Base-by-base conservation (phyloP, 2,113 vertebrate genomes). In the Spea bombifrons region DNA sequence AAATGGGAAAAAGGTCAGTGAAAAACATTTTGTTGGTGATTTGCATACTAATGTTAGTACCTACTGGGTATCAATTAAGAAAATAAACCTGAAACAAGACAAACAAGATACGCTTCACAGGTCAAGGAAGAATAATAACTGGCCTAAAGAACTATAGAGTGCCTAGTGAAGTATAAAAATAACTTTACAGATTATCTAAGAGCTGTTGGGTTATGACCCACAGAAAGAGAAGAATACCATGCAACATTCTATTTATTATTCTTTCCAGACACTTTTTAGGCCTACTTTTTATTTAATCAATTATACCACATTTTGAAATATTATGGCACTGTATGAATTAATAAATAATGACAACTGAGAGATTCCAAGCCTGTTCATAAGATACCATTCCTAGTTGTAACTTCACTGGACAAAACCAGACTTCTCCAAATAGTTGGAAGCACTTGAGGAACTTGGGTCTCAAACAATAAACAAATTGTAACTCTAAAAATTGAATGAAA, bases 371-470 rank as follows among this genome's bases (percentile, higher is more conserved):
- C 78, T 65, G 66, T 82, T 80, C 84, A 83, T 77, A 82, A 30
- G 80, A 84, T 74, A 85, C 67, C 71, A 9, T 49, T 86, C 66
- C 83, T 13, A 12, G 75, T 85, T 86, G 86, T 87, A 85, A 82
- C 78, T 84, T 84, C 82, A 83, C 59, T 80, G 30, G 30, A 30
- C 30, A 30, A 30, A 30, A 30, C 30, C 30, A 30, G 30, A 30
- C 30, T 1, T 63, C 49, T 73, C 50, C 66, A 44, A 55, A 83
- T 71, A 78, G 81, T 73, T 75, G 85, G 83, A 80, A 8, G 59
- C 81, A 71, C 78, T 10, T 9, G 47, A 75, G 63, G 30, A 84
- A 73, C 45, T 15, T 13, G 55, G 44, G 57, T 52, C 69, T 76
- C 17, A 66, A 73, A 81, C 73, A 69, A 30, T 7, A 1, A 7